Percentiles rank a stretch among this genome's conserved stretches.
These are phyloP conservation scores for Cydia strobilella DNA, from an alignment of 1,140 invertebrate genomes.

Conservation along the genomic window DNA sequence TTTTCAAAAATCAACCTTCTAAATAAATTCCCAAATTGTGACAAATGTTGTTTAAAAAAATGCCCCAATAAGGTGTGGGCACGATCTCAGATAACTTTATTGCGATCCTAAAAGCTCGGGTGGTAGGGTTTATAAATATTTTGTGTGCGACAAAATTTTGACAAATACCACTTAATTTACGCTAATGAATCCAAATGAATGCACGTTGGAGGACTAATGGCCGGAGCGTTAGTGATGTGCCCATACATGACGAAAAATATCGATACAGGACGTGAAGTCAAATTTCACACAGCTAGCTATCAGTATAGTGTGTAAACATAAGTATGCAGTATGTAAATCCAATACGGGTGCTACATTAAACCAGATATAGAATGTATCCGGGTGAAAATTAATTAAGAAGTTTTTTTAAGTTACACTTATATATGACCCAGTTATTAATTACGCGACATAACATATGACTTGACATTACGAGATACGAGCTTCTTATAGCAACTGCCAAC, in stretches of 20 bases:
- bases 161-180: conserved; percentile 78
- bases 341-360: no score
- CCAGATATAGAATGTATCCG: no score
- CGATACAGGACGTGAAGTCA: conserved; percentile 35
- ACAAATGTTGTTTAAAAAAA: conserved; percentile 38
- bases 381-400: no score
- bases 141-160: conserved; percentile 66
- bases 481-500: no score
- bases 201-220: conserved; percentile 54
- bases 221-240: conserved; percentile 46
- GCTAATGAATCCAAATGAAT: conserved; percentile 75
- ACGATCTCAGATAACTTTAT: conserved; percentile 49
- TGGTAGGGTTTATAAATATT: conserved; percentile 67
- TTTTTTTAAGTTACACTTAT: no score
- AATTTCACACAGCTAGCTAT: not conserved
- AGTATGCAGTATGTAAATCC: no score
- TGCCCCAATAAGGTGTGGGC: conserved; percentile 50
- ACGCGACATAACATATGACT: no score
- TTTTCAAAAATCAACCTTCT: not conserved
- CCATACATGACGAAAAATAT: conserved; percentile 35
- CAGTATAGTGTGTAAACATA: no score
- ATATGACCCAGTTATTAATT: no score
- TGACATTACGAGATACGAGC: no score
- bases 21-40: not conserved
- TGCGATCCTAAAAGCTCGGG: conserved; percentile 47